Base-by-base conservation (phyloP, 1,140 invertebrate genomes). In the Orius insidiosus region DNA sequence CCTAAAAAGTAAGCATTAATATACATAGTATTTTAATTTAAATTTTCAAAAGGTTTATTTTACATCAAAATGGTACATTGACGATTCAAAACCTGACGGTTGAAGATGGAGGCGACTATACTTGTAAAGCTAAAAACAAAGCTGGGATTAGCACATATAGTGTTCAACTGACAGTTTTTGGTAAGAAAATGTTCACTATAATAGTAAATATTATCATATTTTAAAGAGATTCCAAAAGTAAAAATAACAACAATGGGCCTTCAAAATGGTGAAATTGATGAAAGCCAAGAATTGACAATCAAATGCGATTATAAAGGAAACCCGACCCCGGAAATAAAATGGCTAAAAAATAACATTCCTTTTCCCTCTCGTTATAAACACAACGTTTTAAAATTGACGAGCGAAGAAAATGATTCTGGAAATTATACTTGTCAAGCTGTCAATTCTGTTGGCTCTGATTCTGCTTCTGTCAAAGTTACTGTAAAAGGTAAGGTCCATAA, bases 61-160 rank as follows among this genome's bases (percentile, higher is more conserved):
- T 24, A 7, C 3, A 24, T 37, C 16, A 37, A 38, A 46, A 46
- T 30, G n/a, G 13, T 18, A 46, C 33, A 2, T 24, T 46, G 10
- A 8, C 19, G 11, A 38, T 46, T n/a, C 15, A 11, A 13, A 16
- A 11, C 13, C 8, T 14, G 6, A 46, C 33, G 2, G 13, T 24
- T 11, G 34, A 45, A 10, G 24, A 44, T 38, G 9, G 13, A 42
- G 47, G 47, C 10, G 33, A 34, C 11, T 49, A 49, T 16, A 44
- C 47, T 10, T 49, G 47, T 41, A 40, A 13, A 14, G 47, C 47
- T 14, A 32, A 13, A 37, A 49, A 49, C 18, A 40, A 44, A 45
- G 47, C 41, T 14, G 47, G 47, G 13, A 38, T 30, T 2, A 35
- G 24, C 36, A 24, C 47, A 1, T 38, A 49, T 15, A 35, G 36